Evolutionary conservation across 2,888 invertebrate genomes (phyloP), one percentile per base, ranked within the genome.

Genomic region (Orthosia cruda): DNA sequence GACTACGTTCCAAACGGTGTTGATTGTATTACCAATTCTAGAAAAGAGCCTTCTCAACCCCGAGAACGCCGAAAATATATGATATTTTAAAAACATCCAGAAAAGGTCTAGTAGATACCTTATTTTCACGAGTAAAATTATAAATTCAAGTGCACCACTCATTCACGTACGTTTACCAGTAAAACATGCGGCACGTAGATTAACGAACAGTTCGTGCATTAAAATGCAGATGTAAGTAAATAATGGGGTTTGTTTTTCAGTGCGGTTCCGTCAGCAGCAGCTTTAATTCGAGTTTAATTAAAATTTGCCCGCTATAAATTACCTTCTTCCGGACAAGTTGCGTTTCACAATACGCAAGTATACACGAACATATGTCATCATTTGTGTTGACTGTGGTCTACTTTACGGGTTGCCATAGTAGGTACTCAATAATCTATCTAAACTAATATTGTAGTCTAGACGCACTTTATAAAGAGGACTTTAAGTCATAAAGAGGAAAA

Each of bases 281-380:
- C 86, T 91, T 91, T 89, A 90, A 92, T 91, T 92, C 88, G 85
- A 82, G 89, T 93, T 93, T 92, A 92, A 93, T 93, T 93, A 91
- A 92, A 93, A 90, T 88, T 87, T 85, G 87, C 77, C 86, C 88
- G 85, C 89, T 89, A 90, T 93, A 92, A 91, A 93, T 93, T 91
- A 90, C 83, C 85, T 77, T 88, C 89, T 89, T 90, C 89, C 88
- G 89, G 89, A 84, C 86, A 89, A 87, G 86, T 87, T 82, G 87
- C 84, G 79, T 84, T 87, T 84, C 82, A 82, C 75, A 72, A 80
- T 75, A 80, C 57, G 85, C 78, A 69, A 77, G 83, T 87, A 86
- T 84, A 81, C 49, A 83, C 80, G 73, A 73, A 80, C 84, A 85
- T 86, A 84, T 77, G 84, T 73, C 83, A 78, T 81, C 84, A 86